Evolutionary conservation across 2,888 invertebrate species (phyloP).

Genomic region (Spodoptera littoralis): DNA sequence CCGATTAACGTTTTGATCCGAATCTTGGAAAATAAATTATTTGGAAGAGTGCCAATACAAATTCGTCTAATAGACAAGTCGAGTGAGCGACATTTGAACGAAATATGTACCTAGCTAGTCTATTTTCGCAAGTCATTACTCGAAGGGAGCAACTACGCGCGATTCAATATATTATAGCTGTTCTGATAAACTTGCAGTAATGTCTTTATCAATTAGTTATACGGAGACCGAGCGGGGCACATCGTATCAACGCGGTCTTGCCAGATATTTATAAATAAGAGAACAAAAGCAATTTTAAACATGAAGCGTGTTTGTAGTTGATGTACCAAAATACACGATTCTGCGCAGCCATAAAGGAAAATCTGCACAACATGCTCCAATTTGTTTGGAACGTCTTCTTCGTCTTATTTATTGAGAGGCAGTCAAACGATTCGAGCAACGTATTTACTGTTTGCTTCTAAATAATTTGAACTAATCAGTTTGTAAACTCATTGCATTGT

Average conservation of each 20-base stretch:
- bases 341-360: slow-evolving; percentile 2
- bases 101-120: slow-evolving; percentile 64
- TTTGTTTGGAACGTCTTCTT: slow-evolving; percentile 8
- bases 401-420: slow-evolving; percentile 30
- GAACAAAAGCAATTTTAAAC: slow-evolving; percentile 31
- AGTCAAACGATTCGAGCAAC: slow-evolving; percentile 17
- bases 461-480: slow-evolving; percentile 15
- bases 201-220: slow-evolving; percentile 46
- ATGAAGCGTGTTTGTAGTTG: slow-evolving; percentile 29
- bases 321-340: slow-evolving; percentile 44
- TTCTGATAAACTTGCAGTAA: slow-evolving; percentile 41
- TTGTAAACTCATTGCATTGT: slow-evolving; percentile 3
- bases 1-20: slow-evolving; percentile 56
- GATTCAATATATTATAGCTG: slow-evolving; percentile 34
- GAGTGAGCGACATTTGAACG: slow-evolving; percentile 82
- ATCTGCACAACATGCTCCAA: slow-evolving; percentile 2
- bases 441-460: slow-evolving; percentile 14
- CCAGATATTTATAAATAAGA: slow-evolving; percentile 46
- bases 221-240: slow-evolving; percentile 13
- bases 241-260: slow-evolving; percentile 36
- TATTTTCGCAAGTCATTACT: slow-evolving; percentile 80
- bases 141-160: slow-evolving; percentile 51
- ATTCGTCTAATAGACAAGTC: slow-evolving; percentile 73
- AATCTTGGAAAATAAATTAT: slow-evolving; percentile 73
- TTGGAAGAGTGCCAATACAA: slow-evolving; percentile 80